Evolutionary conservation across 92 coral and sea anemone species (phyloP), one percentile per base, ranked within the genome.

Genomic region (Porites divaricata): DNA sequence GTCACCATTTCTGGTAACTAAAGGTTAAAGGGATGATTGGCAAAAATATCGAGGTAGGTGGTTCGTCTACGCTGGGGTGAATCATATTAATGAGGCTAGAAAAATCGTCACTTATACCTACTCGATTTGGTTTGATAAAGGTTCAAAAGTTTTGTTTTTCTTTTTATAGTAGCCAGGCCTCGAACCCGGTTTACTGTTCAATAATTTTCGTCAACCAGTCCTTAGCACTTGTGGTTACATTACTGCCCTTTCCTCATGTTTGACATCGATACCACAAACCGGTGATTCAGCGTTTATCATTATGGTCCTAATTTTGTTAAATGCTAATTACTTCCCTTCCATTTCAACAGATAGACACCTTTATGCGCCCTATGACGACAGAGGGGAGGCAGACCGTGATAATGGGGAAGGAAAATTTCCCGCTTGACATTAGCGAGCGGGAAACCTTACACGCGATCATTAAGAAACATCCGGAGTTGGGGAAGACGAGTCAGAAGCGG

Each of bases 361-460:
- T 81, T 71, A 70, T 81, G 79, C 86, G 71, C 49, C 63, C 86
- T 20, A 81, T 45, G 86, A 54, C 41, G 63, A 70, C 79, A 28
- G 61, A 81, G 69, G 77, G 86, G 26, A 81, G 78, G 51, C 78
- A 81, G 77, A 81, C 65, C 25, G 79, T 81, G 35, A 56, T 81
- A 72, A 70, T 71, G 24, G 77, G 86, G 58, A 72, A 71, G 70
- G 86, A 70, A 81, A 70, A 81, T 81, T 81, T 81, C 86, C 86
- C 79, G 86, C 58, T 81, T 16, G 86, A 71, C 86, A 6, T 2
- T 59, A 70, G 78, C 72, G 86, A 81, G 15, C 57, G 58, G 70
- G 86, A 81, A 1, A 81, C n/a, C 20, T 1, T 81, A 26, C 78
- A 71, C 41, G 22, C 58, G 49, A 65, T 59, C 68, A 52, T 71